phyloP scores from a whole-genome alignment of 2,113 vertebrate species.

The Pseudolaguvia tuberculata region DNA sequence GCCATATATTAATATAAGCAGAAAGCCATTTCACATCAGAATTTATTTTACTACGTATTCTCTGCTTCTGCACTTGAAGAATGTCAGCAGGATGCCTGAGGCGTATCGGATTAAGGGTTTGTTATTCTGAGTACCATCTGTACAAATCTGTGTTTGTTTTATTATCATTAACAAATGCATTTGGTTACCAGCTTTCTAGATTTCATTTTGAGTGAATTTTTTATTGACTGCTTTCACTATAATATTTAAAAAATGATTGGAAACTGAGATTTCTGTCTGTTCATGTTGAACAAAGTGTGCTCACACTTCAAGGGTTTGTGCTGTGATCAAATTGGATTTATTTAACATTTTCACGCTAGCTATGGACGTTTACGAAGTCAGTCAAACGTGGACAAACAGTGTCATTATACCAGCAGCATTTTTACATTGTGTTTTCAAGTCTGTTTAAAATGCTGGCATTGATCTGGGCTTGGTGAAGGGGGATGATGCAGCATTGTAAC shows the following conservation, averaged over 20 bases:
- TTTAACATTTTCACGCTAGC: conserved; percentile 25
- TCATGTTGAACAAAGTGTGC: background rate
- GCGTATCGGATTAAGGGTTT: conserved; percentile 22
- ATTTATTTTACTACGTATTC: background rate
- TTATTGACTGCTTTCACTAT: background rate
- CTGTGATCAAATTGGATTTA: conserved; percentile 15
- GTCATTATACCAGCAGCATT: conserved; percentile 35
- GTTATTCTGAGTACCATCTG: conserved; percentile 20
- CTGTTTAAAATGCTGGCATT: conserved; percentile 33
- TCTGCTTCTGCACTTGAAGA: background rate
- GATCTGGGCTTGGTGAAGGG: conserved; percentile 24
- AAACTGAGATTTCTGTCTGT: too few species aligned
- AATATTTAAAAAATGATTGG: background rate
- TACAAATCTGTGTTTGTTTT: too few species aligned
- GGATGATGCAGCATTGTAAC: conserved; percentile 35
- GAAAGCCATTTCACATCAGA: background rate
- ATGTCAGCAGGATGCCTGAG: background rate
- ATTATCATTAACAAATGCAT: background rate
- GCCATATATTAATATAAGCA: background rate
- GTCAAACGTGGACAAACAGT: conserved; percentile 24
- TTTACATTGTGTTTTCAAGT: conserved; percentile 28
- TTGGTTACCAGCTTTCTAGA: conserved; percentile 4
- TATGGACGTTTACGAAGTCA: conserved; percentile 25
- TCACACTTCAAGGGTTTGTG: conserved; percentile 21
- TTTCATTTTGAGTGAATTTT: background rate